phyloP scores from a whole-genome alignment of 2,888 invertebrate species.

The Cosmia trapezina region DNA sequence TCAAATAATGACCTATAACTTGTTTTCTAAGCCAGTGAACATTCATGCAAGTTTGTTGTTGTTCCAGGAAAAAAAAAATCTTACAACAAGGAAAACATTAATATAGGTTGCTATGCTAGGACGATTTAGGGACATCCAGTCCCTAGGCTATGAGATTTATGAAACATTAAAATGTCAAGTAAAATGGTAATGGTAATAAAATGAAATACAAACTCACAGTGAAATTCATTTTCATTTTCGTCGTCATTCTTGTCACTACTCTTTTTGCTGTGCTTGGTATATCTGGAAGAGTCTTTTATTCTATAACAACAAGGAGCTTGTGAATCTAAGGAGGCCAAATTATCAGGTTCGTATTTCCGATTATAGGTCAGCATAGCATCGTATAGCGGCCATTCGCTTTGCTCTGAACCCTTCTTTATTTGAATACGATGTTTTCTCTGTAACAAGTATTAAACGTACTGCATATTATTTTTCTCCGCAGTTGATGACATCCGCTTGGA shows the following conservation, averaged over 20 bases:
- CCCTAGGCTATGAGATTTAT: neutral
- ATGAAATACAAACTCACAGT: constrained; percentile 76
- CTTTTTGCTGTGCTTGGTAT: constrained; percentile 61
- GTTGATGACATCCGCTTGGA: no score
- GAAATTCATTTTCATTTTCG: constrained; percentile 80
- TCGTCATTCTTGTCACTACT: constrained; percentile 66
- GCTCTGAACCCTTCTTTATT: constrained; percentile 73
- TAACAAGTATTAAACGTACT: constrained; percentile 44
- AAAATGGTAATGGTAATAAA: neutral
- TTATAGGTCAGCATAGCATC: constrained; percentile 79
- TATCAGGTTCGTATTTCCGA: constrained; percentile 76
- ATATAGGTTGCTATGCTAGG: neutral
- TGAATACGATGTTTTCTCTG: constrained; percentile 84
- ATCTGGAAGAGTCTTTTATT: constrained; percentile 65
- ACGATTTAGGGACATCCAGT: neutral
- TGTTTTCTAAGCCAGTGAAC: neutral
- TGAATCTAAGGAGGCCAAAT: constrained; percentile 73
- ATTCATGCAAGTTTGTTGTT: neutral
- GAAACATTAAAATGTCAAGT: neutral
- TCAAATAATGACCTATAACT: neutral
- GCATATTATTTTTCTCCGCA: no score
- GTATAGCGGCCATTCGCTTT: constrained; percentile 81
- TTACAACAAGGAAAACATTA: neutral
- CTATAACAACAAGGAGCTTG: constrained; percentile 68
- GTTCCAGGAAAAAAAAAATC: neutral